A percentile compares a stretch with the other conserved stretches of the same genome.
Conservation (phyloP, 2,797 vertebrate genomes). For the Pipistrellus kuhlii region DNA sequence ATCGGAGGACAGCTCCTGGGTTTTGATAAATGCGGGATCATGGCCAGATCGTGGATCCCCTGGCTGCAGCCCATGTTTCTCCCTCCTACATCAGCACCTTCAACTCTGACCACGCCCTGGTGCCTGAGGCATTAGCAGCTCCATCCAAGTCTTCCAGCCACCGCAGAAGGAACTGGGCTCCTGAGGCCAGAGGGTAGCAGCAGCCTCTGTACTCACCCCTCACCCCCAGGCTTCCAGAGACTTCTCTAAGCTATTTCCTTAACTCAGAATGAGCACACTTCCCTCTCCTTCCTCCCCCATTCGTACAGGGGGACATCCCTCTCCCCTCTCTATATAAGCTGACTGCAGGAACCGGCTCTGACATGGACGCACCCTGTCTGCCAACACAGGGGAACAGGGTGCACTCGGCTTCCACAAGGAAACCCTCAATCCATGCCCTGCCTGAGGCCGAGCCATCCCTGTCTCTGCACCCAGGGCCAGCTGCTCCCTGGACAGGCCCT, state of each 20-base stretch:
- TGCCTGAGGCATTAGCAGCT: slow-evolving; percentile 93
- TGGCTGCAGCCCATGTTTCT: slow-evolving; percentile 94
- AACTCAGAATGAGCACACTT: slow-evolving; percentile 5
- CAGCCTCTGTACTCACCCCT: background rate
- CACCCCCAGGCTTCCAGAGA: background rate
- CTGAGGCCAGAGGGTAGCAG: background rate
- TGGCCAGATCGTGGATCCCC: slow-evolving; percentile 97
- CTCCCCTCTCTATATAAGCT: slow-evolving; percentile 57
- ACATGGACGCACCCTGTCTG: background rate
- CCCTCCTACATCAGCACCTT: slow-evolving; percentile 99
- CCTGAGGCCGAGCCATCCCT: background rate
- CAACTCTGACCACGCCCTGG: slow-evolving; percentile 98
- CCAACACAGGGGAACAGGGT: slow-evolving; percentile 41
- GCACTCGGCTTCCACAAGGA: slow-evolving; percentile 33
- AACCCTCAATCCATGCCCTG: slow-evolving; percentile 63
- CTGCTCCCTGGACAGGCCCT: background rate
- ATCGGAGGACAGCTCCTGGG: slow-evolving; percentile 97
- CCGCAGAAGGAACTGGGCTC: slow-evolving; percentile 83
- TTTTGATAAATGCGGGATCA: slow-evolving; percentile 97
- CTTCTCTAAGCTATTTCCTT: slow-evolving; percentile 68
- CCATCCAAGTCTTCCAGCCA: slow-evolving; percentile 91
- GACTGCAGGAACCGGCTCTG: background rate
- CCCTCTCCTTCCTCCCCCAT: background rate
- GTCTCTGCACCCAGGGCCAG: background rate
- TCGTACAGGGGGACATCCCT: background rate